Evolutionary conservation across 92 coral and sea anemone species (phyloP).

Genomic region (Umimayanthus kanabou): DNA sequence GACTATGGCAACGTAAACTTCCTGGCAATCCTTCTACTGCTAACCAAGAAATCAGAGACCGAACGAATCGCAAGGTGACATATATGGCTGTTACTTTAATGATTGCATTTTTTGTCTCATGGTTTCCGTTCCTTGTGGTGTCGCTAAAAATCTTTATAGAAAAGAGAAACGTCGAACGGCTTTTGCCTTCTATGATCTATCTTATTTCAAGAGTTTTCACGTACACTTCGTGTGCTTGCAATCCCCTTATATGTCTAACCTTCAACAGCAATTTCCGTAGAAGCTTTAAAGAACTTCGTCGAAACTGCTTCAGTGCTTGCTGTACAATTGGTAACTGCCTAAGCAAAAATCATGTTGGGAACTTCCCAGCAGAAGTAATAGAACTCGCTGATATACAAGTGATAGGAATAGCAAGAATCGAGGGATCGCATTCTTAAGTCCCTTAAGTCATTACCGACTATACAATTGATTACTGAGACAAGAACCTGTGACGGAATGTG

Average conservation of each 20-base stretch:
- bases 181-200: background rate
- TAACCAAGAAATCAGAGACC: conserved; percentile 6
- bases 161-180: background rate
- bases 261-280: background rate
- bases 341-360: no score
- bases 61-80: conserved; percentile 16
- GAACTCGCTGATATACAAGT: no score
- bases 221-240: background rate
- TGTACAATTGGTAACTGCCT: background rate
- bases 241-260: background rate
- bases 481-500: no score
- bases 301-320: background rate
- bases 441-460: no score
- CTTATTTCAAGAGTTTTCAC: background rate
- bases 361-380: no score
- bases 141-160: background rate
- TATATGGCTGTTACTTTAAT: background rate
- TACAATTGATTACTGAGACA: no score
- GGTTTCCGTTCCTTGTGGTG: background rate
- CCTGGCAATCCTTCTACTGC: conserved; percentile 10
- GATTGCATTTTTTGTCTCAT: background rate
- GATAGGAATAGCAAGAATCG: no score
- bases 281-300: background rate
- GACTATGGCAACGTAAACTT: background rate
- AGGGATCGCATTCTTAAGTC: no score